Evolutionary conservation across 2,797 vertebrate genomes (phyloP).

Genomic region (Labeo calbasu): DNA sequence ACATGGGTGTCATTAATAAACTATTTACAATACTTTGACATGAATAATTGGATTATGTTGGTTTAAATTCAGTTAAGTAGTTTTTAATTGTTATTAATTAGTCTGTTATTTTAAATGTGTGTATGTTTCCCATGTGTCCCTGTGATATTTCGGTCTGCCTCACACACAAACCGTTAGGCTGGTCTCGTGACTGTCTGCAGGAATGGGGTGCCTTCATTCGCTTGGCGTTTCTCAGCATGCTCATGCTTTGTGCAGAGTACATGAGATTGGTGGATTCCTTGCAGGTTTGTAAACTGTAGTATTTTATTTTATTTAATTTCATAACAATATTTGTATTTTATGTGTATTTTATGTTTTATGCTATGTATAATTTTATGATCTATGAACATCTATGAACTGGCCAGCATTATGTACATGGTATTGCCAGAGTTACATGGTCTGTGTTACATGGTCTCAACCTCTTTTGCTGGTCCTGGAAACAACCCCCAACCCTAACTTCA

Average conservation of each 20-base stretch:
- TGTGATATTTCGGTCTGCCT: neutral
- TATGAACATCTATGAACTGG: slow-evolving; percentile 81
- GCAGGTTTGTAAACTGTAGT: slow-evolving; percentile 73
- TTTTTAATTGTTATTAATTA: neutral
- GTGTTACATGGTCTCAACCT: neutral
- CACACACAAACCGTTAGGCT: slow-evolving; percentile 75
- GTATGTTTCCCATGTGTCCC: neutral
- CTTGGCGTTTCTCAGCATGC: slow-evolving; percentile 89
- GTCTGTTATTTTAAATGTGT: neutral
- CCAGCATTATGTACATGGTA: slow-evolving; percentile 81
- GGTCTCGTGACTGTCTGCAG: slow-evolving; percentile 85
- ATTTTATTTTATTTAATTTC: neutral
- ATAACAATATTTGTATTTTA: neutral
- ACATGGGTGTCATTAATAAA: neutral
- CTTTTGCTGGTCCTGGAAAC: neutral
- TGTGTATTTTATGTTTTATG: neutral
- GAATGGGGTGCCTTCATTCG: slow-evolving; percentile 86
- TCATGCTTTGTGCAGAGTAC: slow-evolving; percentile 92
- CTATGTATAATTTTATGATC: no score
- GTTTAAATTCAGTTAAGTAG: neutral
- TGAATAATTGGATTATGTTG: neutral
- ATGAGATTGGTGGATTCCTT: slow-evolving; percentile 87
- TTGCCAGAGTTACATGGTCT: neutral
- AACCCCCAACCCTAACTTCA: neutral
- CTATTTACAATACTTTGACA: neutral